phyloP scores from a whole-genome alignment of 2,888 invertebrate species.

The Apeira syringaria region DNA sequence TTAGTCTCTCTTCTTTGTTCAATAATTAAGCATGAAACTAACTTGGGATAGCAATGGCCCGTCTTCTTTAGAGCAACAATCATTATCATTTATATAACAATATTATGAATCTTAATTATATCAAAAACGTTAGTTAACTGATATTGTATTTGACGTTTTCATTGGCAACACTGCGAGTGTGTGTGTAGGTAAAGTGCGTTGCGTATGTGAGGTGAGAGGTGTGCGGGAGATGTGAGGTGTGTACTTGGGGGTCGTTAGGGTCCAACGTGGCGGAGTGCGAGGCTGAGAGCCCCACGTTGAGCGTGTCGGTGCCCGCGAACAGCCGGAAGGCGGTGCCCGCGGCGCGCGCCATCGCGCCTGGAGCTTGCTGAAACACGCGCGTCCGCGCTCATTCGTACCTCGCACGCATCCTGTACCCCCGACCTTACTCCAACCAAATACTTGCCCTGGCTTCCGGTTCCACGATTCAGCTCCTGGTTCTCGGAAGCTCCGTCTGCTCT shows the following conservation, averaged over 20 bases:
- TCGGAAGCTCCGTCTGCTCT: neutral
- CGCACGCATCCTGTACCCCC: neutral
- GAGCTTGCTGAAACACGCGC: slow-evolving; percentile 85
- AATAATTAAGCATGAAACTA: too few relatives aligned
- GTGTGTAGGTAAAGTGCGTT: slow-evolving; percentile 46
- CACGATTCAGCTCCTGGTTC: neutral
- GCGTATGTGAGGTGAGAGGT: slow-evolving; percentile 9
- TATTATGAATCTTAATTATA: too few relatives aligned
- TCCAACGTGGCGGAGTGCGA: slow-evolving; percentile 81
- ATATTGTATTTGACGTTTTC: too few relatives aligned
- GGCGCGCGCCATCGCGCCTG: slow-evolving; percentile 91
- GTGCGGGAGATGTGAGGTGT: slow-evolving; percentile 19
- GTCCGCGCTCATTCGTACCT: slow-evolving; percentile 43
- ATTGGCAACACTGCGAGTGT: slow-evolving; percentile 7
- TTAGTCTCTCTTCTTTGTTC: too few relatives aligned
- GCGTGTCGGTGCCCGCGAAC: slow-evolving; percentile 89
- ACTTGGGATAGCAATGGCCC: too few relatives aligned
- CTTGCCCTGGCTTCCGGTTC: neutral
- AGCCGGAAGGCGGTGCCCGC: slow-evolving; percentile 91
- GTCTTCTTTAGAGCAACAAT: too few relatives aligned
- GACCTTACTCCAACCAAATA: too few relatives aligned
- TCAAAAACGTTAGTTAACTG: too few relatives aligned
- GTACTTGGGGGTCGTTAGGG: slow-evolving; percentile 80
- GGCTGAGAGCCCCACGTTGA: slow-evolving; percentile 88
- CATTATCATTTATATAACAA: too few relatives aligned